Base-by-base conservation (phyloP, 2,888 invertebrate genomes). In the Noctuana brunneofusca region DNA sequence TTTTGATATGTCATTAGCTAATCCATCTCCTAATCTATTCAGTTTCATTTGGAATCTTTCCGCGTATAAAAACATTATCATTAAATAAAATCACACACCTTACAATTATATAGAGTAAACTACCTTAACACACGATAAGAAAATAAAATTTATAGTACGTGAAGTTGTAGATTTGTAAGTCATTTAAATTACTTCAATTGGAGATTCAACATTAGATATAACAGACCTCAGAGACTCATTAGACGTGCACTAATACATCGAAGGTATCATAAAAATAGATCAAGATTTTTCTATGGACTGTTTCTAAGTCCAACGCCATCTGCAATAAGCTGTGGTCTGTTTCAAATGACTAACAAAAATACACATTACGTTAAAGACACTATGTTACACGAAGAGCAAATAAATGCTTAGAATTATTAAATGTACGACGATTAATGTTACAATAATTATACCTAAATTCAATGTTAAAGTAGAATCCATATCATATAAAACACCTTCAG, bases 1-100 rank as follows among this genome's bases (percentile, higher is more conserved):
- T 79, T 63, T 70, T 91, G 91, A 91, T 91, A 91, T 91, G 91
- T 91, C 80, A 90, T 87, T 87, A 85, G 80, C 89, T 89, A 88
- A 78, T 79, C 82, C 84, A 74, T 77, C 80, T 71, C 76, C 75
- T 78, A 76, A 71, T 71, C 81, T 79, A 81, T 71, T 71, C 80
- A 73, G 68, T 73, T 72, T 73, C 79, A 87, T 90, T 90, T 91
- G 91, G 91, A 91, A 91, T 89, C 91, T 91, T 91, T 90, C 91
- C 85, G 76, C 76, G 71, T 80, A 80, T 80, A 83, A 84, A 83
- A 87, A 84, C 70, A 65, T 71, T 78, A 81, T 81, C 77, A 81
- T 83, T 74, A 88, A 87, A 81, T 84, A 87, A 89, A 87, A 82
- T 83, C 85, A 87, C 89, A 87, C 89, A 84, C 80, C 84, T 87